Percentiles rank a stretch among this genome's conserved stretches.
These are phyloP conservation scores for Thelaira solivaga DNA, from an alignment of 2,888 invertebrate species.

Conservation along the genomic window DNA sequence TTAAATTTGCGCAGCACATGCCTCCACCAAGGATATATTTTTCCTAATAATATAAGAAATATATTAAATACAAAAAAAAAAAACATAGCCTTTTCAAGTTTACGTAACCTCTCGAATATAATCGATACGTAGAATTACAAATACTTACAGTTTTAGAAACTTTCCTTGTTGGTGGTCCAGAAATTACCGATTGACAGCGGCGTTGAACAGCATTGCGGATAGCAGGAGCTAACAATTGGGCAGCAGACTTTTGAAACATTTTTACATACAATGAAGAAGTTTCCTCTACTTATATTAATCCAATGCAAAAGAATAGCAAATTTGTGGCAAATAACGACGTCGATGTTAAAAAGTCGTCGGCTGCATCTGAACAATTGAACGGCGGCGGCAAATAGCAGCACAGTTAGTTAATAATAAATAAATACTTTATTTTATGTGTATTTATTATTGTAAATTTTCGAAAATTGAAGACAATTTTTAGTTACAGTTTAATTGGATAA, in stretches of 20 bases:
- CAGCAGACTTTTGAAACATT: conserved; percentile 73
- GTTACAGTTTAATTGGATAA: too few species aligned
- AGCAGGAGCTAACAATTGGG: conserved; percentile 72
- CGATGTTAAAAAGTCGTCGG: too few species aligned
- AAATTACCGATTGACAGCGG: conserved; percentile 73
- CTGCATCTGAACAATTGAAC: too few species aligned
- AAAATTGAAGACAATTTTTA: too few species aligned
- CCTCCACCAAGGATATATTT: conserved; percentile 72
- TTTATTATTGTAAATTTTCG: too few species aligned
- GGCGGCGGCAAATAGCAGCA: too few species aligned
- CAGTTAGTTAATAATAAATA: too few species aligned
- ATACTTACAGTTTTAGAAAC: conserved; percentile 74
- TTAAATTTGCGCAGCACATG: conserved; percentile 70
- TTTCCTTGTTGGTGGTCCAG: conserved; percentile 74
- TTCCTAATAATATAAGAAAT: conserved; percentile 69
- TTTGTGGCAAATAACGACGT: too few species aligned
- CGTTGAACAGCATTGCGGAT: conserved; percentile 72
- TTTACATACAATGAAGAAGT: conserved; percentile 61
- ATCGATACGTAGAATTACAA: background rate
- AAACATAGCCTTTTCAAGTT: conserved; percentile 18
- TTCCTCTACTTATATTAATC: background rate
- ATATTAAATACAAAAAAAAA: background rate
- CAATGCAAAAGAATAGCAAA: too few species aligned
- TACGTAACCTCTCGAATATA: conserved; percentile 59
- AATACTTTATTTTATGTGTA: too few species aligned